phyloP scores from a whole-genome alignment of 2,888 invertebrate genomes.

The Pterostichus madidus region DNA sequence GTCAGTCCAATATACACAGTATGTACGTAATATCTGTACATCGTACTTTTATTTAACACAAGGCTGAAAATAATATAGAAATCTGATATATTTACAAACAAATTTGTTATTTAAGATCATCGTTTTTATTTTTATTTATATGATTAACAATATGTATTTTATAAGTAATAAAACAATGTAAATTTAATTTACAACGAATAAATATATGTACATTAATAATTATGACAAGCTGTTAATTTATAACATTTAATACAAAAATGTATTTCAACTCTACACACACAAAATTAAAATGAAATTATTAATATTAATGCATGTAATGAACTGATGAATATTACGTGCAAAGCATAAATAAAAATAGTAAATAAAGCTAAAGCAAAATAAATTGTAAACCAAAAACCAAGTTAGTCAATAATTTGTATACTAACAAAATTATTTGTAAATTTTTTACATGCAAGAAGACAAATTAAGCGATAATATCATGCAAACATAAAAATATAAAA shows the following conservation, averaged over 20 bases:
- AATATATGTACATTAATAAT: constrained; percentile 48
- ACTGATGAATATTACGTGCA: constrained; percentile 48
- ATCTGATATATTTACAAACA: constrained; percentile 51
- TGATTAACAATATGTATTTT: constrained; percentile 25
- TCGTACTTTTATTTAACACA: constrained; percentile 62
- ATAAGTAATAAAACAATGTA: constrained; percentile 25
- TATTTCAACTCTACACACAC: constrained; percentile 37
- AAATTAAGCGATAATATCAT: constrained; percentile 24
- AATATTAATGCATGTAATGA: constrained; percentile 51
- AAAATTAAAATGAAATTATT: constrained; percentile 52
- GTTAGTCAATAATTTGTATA: constrained; percentile 5
- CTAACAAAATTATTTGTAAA: background rate
- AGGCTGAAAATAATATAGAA: constrained; percentile 63
- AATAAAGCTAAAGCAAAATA: constrained; percentile 38
- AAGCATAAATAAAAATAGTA: constrained; percentile 42
- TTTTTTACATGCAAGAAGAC: constrained; percentile 17
- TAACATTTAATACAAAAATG: constrained; percentile 55
- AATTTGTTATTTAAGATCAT: constrained; percentile 11
- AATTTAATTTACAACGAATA: constrained; percentile 38
- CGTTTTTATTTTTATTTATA: constrained; percentile 35
- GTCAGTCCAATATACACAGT: constrained; percentile 56
- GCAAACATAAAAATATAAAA: constrained; percentile 52
- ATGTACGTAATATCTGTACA: constrained; percentile 48
- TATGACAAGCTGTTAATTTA: constrained; percentile 45
- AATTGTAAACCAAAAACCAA: constrained; percentile 29